Base-by-base conservation (phyloP, 2,797 vertebrate species). In the Scarus forsteni region DNA sequence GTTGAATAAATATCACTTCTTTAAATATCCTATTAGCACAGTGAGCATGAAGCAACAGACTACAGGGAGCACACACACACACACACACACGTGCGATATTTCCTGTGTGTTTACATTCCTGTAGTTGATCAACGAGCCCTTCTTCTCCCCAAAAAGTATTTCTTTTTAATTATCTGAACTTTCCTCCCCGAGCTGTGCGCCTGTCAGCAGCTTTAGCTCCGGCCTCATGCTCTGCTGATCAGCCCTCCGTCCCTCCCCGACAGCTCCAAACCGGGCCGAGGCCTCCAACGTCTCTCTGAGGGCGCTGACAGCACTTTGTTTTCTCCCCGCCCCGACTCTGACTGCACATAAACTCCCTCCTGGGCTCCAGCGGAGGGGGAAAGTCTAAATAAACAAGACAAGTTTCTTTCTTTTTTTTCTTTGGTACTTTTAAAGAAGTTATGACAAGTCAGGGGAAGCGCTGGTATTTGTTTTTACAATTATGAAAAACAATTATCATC, bases 141-240 rank as follows among this genome's bases (percentile, higher is more conserved):
- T 79, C 73, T 70, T 27, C 52, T 27, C 42, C 56, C 49, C 42
- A 69, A 82, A 83, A 75, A 79, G 52, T 79, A 60, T 84, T 86
- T 82, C 62, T 85, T 75, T 87, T 90, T 86, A 91, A 89, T 88
- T 86, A 86, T 80, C 60, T 80, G 63, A 80, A 80, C 86, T 88
- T 83, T 87, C 67, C 80, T 84, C 85, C 80, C 78, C 68, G 16
- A 89, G 85, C 85, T 74, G 80, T 83, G 89, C 57, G 83, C 85
- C 92, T 89, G 91, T 93, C 93, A 93, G 91, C 83, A 83, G 71
- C 77, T 85, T 81, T 27, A 82, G 85, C 81, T 87, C 60, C 85
- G 56, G 85, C 88, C 84, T 81, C 90, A 91, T 79, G 92, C 90
- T 92, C 91, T 61, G 78, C 79, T 93, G 92, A 91, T 65, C 91